A percentile compares a stretch with the other conserved stretches of the same genome.
phyloP scores from a whole-genome alignment of 2,113 vertebrate genomes.

The Grantiella picta region DNA sequence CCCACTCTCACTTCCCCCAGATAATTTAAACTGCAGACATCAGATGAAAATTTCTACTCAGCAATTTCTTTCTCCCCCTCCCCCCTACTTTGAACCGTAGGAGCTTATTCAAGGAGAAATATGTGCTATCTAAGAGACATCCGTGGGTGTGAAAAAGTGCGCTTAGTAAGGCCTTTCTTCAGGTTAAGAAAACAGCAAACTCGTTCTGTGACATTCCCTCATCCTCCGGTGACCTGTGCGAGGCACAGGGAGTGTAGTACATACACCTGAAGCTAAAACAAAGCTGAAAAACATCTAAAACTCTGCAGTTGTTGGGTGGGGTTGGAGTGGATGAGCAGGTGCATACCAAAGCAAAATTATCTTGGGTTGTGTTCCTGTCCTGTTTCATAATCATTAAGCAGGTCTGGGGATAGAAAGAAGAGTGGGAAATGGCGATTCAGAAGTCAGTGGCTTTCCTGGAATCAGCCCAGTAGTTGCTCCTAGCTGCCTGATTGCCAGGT shows the following conservation, averaged over 20 bases:
- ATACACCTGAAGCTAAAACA: slow-evolving; percentile 32
- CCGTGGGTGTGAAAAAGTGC: neutral
- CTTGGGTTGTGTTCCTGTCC: neutral
- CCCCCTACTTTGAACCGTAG: neutral
- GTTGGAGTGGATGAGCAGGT: slow-evolving; percentile 15
- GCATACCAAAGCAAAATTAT: slow-evolving; percentile 23
- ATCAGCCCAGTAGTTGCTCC: neutral
- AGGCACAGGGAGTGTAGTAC: slow-evolving; percentile 26
- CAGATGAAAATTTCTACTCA: neutral
- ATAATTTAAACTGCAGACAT: neutral
- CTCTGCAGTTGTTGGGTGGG: slow-evolving; percentile 18
- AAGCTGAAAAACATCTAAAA: neutral
- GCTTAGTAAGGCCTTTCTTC: neutral
- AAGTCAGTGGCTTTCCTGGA: neutral
- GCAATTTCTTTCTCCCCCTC: neutral
- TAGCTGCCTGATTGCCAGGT: neutral
- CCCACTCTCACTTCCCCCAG: neutral
- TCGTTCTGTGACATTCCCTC: slow-evolving; percentile 53
- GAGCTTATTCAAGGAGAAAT: neutral
- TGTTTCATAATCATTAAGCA: neutral
- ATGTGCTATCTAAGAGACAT: neutral
- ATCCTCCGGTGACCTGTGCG: neutral
- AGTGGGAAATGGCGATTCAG: neutral
- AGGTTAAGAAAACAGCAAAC: slow-evolving; percentile 43
- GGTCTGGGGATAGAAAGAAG: neutral